These are phyloP conservation scores for Merops nubicus DNA, from an alignment of 2,113 vertebrate species.

Conservation along the genomic window DNA sequence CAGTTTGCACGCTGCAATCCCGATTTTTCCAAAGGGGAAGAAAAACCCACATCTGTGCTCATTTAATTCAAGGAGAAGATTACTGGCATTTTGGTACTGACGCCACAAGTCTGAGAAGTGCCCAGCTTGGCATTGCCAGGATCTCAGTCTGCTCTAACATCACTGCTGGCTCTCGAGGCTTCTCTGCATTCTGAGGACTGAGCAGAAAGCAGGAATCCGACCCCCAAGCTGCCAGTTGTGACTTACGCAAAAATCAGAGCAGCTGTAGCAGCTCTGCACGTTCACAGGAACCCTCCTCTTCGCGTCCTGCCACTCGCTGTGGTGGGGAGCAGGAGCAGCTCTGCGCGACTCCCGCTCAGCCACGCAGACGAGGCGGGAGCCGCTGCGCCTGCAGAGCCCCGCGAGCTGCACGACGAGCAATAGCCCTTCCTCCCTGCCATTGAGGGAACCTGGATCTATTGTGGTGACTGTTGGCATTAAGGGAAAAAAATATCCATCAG, in stretches of 20 bases:
- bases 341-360: not conserved
- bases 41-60: not conserved
- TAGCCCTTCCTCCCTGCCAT: not conserved
- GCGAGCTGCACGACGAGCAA: not conserved
- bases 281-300: not conserved
- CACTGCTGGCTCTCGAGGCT: not conserved
- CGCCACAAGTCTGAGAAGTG: not conserved
- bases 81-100: not conserved
- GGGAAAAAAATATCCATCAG: not conserved
- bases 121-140: not conserved
- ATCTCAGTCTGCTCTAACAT: not conserved
- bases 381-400: slow-evolving; percentile 9
- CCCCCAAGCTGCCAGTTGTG: slow-evolving; percentile 6
- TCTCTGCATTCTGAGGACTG: not conserved
- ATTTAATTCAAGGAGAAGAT: not conserved
- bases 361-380: not conserved
- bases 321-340: not conserved
- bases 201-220: slow-evolving; percentile 15
- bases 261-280: slow-evolving; percentile 22
- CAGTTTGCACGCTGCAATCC: not conserved
- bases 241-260: slow-evolving; percentile 14
- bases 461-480: not conserved
- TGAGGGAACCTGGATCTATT: not conserved
- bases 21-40: not conserved
- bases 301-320: not conserved